A percentile compares a stretch with the other conserved stretches of the same genome.
phyloP scores from a whole-genome alignment of 2,113 vertebrate genomes.

The Gallinago media region DNA sequence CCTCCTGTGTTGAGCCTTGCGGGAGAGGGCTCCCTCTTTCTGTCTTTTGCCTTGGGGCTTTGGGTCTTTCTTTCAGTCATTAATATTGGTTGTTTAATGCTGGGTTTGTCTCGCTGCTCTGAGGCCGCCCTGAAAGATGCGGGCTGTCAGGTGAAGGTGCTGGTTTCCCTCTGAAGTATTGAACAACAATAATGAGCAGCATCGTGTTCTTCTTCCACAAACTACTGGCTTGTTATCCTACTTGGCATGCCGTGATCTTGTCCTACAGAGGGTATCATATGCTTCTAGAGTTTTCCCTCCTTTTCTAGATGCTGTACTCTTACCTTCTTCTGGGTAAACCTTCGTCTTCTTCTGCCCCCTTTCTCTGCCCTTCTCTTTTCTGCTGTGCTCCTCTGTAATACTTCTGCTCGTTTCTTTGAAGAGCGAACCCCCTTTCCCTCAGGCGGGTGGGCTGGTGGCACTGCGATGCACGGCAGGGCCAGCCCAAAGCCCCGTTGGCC shows the following conservation, averaged over 20 bases:
- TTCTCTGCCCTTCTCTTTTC: background rate
- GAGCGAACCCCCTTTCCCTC: background rate
- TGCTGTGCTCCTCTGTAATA: background rate
- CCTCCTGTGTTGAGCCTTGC: rapidly evolving
- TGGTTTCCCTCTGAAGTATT: background rate
- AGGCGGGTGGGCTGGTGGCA: background rate
- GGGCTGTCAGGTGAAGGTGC: background rate
- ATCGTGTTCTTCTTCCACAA: background rate
- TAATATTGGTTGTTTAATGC: rapidly evolving
- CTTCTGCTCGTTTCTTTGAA: background rate
- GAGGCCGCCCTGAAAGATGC: background rate
- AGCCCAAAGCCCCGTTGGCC: rapidly evolving
- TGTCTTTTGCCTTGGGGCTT: background rate
- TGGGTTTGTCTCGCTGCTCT: background rate
- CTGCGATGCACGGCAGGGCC: rapidly evolving
- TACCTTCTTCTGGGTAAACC: background rate
- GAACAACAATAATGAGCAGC: too few relatives aligned
- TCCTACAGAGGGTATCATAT: background rate
- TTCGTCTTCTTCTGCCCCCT: background rate
- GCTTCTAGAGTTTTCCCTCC: conserved; percentile 37
- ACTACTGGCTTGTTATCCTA: background rate
- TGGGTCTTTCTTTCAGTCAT: background rate
- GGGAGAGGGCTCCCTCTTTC: rapidly evolving
- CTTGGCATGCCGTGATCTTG: background rate
- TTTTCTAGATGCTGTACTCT: background rate